Evolutionary conservation across 1,140 invertebrate genomes (phyloP).

Genomic region (Epicauta chinensis): DNA sequence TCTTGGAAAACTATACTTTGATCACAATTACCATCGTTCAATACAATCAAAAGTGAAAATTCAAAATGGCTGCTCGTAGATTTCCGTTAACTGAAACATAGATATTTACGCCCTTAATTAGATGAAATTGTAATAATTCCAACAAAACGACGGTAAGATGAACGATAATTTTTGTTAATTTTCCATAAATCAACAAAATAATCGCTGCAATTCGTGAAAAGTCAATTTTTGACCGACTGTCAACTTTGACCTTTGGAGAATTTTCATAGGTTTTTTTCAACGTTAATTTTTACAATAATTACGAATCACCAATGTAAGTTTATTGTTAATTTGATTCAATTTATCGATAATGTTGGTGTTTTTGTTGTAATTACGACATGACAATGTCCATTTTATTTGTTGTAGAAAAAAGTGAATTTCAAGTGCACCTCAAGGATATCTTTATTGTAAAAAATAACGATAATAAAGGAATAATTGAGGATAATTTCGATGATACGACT

Average conservation of each 20-base stretch:
- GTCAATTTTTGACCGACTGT: conserved; percentile 7
- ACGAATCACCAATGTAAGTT: not conserved
- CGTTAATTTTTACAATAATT: too few relatives aligned
- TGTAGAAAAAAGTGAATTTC: conserved; percentile 35
- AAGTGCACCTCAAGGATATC: conserved; percentile 40
- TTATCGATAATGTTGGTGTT: not conserved
- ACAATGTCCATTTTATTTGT: conserved; percentile 16
- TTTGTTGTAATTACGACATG: conserved; percentile 8
- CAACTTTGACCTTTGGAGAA: conserved; percentile 38
- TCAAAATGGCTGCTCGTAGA: conserved; percentile 39
- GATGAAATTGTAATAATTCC: not conserved
- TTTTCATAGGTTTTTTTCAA: conserved; percentile 3
- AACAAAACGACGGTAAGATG: not conserved
- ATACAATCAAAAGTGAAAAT: conserved; percentile 44
- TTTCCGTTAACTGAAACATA: conserved; percentile 27
- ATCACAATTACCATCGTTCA: conserved; percentile 27
- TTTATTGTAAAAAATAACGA: too few relatives aligned
- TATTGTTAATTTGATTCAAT: not conserved
- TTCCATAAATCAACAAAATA: not conserved
- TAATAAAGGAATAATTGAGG: too few relatives aligned
- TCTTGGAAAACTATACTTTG: too few relatives aligned
- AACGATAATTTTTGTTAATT: too few relatives aligned
- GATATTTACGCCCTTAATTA: conserved; percentile 24
- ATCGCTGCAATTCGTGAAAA: not conserved
- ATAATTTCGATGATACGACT: too few relatives aligned